Evolutionary conservation across 1,140 invertebrate genomes (phyloP).

Genomic region (Drosophila asahinai): DNA sequence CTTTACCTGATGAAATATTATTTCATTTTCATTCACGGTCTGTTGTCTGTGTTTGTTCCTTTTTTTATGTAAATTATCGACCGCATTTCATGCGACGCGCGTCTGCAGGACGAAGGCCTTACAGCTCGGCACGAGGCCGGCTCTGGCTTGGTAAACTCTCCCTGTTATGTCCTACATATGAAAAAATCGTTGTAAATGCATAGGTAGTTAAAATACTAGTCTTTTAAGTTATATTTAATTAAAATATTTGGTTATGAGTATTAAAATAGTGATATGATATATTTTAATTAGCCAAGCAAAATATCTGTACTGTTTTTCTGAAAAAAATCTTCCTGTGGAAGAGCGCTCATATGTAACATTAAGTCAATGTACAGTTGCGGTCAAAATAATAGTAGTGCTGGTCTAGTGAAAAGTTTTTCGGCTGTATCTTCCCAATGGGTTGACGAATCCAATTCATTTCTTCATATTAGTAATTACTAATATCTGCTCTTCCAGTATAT

Average conservation of each 20-base stretch:
- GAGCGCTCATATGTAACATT: too few relatives aligned
- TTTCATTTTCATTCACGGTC: constrained; percentile 49
- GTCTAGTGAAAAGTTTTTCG: too few relatives aligned
- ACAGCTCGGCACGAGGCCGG: constrained; percentile 52
- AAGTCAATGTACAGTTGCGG: too few relatives aligned
- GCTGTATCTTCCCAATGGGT: too few relatives aligned
- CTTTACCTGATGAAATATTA: constrained; percentile 43
- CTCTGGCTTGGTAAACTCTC: constrained; percentile 14
- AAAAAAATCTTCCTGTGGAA: too few relatives aligned
- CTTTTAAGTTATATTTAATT: background rate
- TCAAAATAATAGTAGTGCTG: too few relatives aligned
- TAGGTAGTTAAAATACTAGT: background rate
- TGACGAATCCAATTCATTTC: too few relatives aligned
- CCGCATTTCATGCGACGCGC: constrained; percentile 53
- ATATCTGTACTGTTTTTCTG: too few relatives aligned
- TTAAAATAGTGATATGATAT: background rate
- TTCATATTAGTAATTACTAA: too few relatives aligned
- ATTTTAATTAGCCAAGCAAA: too few relatives aligned
- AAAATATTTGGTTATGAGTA: background rate
- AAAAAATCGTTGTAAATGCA: background rate
- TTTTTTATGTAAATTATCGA: constrained; percentile 81
- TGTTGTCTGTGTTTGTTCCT: constrained; percentile 39
- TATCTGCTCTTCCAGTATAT: too few relatives aligned
- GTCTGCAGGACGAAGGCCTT: constrained; percentile 22
- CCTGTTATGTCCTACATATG: background rate